Evolutionary conservation across 1,140 invertebrate species (phyloP).

Genomic region (Phymorhynchus buccinoides): DNA sequence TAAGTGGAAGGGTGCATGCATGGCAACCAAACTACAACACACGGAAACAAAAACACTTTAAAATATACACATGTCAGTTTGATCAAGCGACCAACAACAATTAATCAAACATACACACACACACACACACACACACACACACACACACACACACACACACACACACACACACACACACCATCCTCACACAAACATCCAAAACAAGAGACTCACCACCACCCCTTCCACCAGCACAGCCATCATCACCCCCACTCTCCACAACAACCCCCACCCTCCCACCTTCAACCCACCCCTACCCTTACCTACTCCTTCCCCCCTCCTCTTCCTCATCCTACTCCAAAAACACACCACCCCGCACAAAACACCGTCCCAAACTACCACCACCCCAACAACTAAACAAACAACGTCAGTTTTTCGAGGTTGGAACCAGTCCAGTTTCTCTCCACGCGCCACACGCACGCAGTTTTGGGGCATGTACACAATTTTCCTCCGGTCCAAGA

Average conservation of each 20-base stretch:
- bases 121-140: conserved; percentile 17
- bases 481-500: background rate
- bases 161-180: background rate
- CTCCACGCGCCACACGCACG: background rate
- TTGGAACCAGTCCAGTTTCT: conserved; percentile 14
- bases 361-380: background rate
- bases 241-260: background rate
- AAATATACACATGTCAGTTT: background rate
- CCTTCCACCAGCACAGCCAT: background rate
- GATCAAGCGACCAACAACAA: background rate
- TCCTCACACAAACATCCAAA: background rate
- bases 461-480: background rate
- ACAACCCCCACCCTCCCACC: background rate
- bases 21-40: background rate
- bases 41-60: background rate
- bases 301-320: background rate
- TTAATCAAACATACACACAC: background rate
- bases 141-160: conserved; percentile 1
- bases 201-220: background rate
- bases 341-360: background rate
- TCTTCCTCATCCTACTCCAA: background rate
- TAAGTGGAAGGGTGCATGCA: background rate
- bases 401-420: background rate
- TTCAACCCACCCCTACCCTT: background rate
- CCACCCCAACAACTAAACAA: background rate